These are phyloP conservation scores for Triplophysa siluroides DNA, from an alignment of 2,113 vertebrate species.

Conservation along the genomic window DNA sequence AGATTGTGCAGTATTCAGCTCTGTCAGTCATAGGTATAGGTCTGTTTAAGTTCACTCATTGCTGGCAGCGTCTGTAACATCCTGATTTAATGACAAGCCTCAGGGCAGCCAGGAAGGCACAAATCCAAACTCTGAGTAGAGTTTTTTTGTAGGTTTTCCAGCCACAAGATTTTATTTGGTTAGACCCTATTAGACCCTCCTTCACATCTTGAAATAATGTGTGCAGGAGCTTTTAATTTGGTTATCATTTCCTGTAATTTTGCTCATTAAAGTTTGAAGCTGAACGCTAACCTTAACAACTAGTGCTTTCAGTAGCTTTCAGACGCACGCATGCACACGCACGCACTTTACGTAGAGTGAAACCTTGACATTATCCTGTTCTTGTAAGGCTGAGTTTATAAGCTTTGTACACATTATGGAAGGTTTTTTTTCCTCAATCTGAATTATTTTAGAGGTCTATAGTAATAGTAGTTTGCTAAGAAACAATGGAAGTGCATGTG, in stretches of 20 bases:
- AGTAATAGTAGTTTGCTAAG: no score
- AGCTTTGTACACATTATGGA: background rate
- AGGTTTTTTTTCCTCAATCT: background rate
- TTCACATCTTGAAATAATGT: conserved; percentile 58
- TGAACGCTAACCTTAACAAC: conserved; percentile 53
- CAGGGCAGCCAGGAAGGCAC: conserved; percentile 33
- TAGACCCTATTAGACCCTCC: conserved; percentile 52
- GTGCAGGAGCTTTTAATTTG: conserved; percentile 47
- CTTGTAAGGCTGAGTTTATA: background rate
- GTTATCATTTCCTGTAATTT: conserved; percentile 58
- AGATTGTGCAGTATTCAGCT: conserved; percentile 18
- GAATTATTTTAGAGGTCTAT: no score
- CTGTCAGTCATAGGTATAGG: conserved; percentile 31
- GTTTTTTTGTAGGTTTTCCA: conserved; percentile 41
- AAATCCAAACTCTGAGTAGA: conserved; percentile 36
- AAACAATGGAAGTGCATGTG: no score
- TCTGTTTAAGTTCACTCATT: conserved; percentile 47
- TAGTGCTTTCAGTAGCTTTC: conserved; percentile 65
- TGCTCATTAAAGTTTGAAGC: conserved; percentile 51
- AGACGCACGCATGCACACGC: conserved; percentile 57
- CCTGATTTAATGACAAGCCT: conserved; percentile 25
- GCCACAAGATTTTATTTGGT: conserved; percentile 42
- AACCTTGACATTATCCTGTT: background rate
- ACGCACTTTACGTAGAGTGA: conserved; percentile 36
- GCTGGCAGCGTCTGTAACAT: conserved; percentile 55